Conservation (phyloP, 2,888 invertebrate species). For the Agrochola litura region DNA sequence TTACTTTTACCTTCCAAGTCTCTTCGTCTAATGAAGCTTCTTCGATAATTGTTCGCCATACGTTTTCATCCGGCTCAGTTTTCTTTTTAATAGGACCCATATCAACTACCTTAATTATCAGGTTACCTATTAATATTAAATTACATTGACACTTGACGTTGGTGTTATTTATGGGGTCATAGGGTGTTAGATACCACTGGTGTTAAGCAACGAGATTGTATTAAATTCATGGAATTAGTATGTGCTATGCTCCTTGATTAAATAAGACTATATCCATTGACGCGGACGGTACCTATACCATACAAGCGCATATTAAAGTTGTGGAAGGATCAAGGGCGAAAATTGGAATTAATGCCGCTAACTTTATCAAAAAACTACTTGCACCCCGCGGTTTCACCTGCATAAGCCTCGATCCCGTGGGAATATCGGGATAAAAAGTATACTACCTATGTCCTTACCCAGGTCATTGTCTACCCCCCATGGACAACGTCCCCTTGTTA, state of each 20-base stretch:
- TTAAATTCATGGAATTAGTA: background rate
- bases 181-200: background rate
- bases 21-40: conserved; percentile 78
- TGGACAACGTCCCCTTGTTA: no score
- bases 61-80: conserved; percentile 74
- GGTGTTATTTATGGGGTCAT: background rate
- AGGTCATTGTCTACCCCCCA: no score
- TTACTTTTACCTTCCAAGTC: conserved; percentile 81
- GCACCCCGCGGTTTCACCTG: no score
- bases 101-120: background rate
- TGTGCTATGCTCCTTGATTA: background rate
- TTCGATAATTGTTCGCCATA: conserved; percentile 81
- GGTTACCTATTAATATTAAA: no score
- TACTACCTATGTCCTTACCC: no score
- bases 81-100: conserved; percentile 76
- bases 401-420: no score
- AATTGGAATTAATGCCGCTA: background rate
- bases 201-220: background rate
- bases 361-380: background rate
- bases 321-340: background rate
- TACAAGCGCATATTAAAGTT: background rate
- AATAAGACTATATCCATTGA: background rate
- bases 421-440: no score
- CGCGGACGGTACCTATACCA: background rate
- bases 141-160: background rate